phyloP scores from a whole-genome alignment of 2,113 vertebrate species.

The Indicator indicator region DNA sequence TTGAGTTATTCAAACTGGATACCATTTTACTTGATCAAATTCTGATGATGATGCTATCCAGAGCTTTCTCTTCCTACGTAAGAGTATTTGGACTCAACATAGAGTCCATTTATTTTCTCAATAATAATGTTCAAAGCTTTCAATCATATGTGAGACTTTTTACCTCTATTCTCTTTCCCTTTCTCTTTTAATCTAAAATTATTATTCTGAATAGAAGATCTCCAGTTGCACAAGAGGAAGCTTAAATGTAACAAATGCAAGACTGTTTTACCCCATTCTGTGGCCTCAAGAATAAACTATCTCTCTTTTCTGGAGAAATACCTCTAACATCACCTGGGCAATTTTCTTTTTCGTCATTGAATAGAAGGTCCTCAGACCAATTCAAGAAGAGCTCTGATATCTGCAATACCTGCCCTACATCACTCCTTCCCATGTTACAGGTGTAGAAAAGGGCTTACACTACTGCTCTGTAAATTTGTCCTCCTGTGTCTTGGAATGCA shows the following conservation, averaged over 20 bases:
- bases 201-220: neutral
- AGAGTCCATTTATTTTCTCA: neutral
- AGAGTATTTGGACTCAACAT: neutral
- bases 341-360: neutral
- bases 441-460: neutral
- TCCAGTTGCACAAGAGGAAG: neutral
- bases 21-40: neutral
- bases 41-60: neutral
- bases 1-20: neutral
- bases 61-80: neutral
- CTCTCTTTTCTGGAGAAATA: neutral
- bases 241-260: neutral
- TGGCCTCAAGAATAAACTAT: neutral
- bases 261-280: neutral
- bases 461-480: neutral
- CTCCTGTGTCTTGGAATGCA: neutral
- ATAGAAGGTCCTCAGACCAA: neutral
- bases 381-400: neutral
- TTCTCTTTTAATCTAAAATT: neutral
- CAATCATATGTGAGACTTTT: rapidly evolving
- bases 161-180: neutral
- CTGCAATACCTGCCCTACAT: neutral
- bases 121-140: neutral
- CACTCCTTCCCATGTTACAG: neutral
- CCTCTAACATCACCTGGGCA: neutral